phyloP scores from a whole-genome alignment of 2,888 invertebrate genomes.

The Heteromyza rotundicornis region DNA sequence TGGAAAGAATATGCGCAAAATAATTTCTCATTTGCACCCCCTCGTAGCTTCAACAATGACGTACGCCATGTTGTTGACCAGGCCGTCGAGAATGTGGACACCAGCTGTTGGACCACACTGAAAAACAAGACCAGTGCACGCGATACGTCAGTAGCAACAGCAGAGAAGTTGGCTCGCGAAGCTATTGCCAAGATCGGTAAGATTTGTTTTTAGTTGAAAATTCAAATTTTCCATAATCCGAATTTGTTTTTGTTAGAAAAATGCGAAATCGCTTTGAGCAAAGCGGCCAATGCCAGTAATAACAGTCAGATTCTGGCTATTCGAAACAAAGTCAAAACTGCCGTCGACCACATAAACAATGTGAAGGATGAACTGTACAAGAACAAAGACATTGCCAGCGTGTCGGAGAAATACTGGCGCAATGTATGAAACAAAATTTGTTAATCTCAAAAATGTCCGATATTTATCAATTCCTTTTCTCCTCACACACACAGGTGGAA shows the following conservation, averaged over 20 bases:
- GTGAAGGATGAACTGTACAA: slow-evolving; percentile 68
- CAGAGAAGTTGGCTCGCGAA: slow-evolving; percentile 68
- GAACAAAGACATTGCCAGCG: slow-evolving; percentile 66
- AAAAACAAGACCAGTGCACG: slow-evolving; percentile 68
- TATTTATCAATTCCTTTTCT: slow-evolving; percentile 7
- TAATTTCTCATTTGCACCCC: not conserved
- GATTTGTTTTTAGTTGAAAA: slow-evolving; percentile 23
- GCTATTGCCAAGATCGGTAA: slow-evolving; percentile 68
- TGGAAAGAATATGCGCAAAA: not conserved
- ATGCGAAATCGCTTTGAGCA: slow-evolving; percentile 56
- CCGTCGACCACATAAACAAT: slow-evolving; percentile 67
- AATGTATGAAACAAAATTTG: slow-evolving; percentile 66
- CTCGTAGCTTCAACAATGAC: slow-evolving; percentile 64
- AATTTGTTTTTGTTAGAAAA: slow-evolving; percentile 41
- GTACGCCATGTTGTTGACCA: slow-evolving; percentile 67
- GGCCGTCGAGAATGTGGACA: slow-evolving; percentile 68
- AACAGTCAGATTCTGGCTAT: slow-evolving; percentile 65
- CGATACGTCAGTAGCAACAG: slow-evolving; percentile 65
- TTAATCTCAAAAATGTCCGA: not conserved
- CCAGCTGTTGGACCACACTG: slow-evolving; percentile 66
- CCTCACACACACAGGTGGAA: slow-evolving; percentile 53
- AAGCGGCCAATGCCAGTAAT: slow-evolving; percentile 47
- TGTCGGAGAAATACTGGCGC: slow-evolving; percentile 83
- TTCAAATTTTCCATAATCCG: not conserved
- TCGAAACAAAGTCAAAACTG: slow-evolving; percentile 65